Conservation (phyloP, 2,113 vertebrate species). For the Caracal caracal region DNA sequence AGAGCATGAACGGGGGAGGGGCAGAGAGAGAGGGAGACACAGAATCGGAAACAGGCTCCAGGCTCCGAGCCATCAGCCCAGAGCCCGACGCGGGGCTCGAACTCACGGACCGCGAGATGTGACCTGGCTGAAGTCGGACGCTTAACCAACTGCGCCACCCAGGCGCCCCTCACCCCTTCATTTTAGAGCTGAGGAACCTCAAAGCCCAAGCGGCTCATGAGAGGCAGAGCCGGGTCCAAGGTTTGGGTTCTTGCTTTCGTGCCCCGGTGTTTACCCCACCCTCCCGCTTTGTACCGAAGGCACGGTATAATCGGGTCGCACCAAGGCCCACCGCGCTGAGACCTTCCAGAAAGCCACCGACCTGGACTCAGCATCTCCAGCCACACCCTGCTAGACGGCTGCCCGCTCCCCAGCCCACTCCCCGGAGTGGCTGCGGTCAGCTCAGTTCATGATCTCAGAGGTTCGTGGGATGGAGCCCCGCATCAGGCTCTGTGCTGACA, state of each 20-base stretch:
- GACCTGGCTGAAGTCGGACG: too few relatives aligned
- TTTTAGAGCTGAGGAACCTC: not conserved
- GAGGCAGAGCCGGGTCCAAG: too few relatives aligned
- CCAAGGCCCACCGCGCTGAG: not conserved
- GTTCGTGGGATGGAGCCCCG: too few relatives aligned
- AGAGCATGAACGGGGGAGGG: too few relatives aligned
- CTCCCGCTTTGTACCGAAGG: not conserved
- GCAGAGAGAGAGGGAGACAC: too few relatives aligned
- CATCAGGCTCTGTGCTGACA: too few relatives aligned
- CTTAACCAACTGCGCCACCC: too few relatives aligned
- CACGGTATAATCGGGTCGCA: not conserved
- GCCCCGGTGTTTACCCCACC: fast-evolving
- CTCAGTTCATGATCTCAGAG: too few relatives aligned
- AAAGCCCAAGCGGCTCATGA: not conserved
- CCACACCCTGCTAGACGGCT: not conserved
- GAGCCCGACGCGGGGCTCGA: too few relatives aligned
- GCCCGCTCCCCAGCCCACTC: not conserved
- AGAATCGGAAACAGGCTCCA: too few relatives aligned
- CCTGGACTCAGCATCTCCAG: not conserved
- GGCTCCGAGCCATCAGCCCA: too few relatives aligned
- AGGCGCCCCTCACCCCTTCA: not conserved
- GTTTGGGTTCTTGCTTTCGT: not conserved
- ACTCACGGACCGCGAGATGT: too few relatives aligned
- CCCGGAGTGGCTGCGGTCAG: not conserved
- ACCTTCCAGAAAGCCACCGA: not conserved